Evolutionary conservation across 2,113 vertebrate species (phyloP).

Genomic region (Siniperca knerii): DNA sequence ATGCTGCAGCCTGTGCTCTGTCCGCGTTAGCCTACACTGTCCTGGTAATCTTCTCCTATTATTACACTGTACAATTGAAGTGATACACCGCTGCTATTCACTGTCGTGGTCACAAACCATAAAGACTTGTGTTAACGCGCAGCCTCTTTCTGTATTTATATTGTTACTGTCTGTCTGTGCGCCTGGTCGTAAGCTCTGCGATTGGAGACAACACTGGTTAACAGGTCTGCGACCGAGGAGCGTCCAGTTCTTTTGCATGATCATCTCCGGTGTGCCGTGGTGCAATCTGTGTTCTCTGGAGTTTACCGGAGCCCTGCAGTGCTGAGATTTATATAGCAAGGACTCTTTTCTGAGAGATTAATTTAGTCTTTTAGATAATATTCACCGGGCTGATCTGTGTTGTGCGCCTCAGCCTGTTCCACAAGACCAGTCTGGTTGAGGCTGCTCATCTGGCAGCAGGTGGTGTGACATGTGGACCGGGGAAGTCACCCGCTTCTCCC

Average conservation of each 20-base stretch:
- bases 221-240: slow-evolving; percentile 62
- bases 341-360: not conserved
- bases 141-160: slow-evolving; percentile 44
- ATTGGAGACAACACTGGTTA: slow-evolving; percentile 45
- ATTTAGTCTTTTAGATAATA: not conserved
- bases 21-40: slow-evolving; percentile 35
- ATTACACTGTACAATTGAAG: slow-evolving; percentile 12
- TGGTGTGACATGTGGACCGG: slow-evolving; percentile 60
- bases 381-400: not conserved
- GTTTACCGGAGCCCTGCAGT: not conserved
- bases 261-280: slow-evolving; percentile 8
- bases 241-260: slow-evolving; percentile 25
- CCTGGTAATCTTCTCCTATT: slow-evolving; percentile 22
- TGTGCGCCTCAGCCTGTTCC: slow-evolving; percentile 39
- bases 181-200: slow-evolving; percentile 18
- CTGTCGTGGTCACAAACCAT: slow-evolving; percentile 14
- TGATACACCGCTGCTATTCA: not conserved
- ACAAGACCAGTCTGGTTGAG: slow-evolving; percentile 5
- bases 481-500: slow-evolving; percentile 25
- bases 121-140: slow-evolving; percentile 46
- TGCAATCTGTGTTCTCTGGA: slow-evolving; percentile 23
- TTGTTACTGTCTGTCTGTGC: slow-evolving; percentile 9
- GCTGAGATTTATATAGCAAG: not conserved
- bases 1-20: slow-evolving; percentile 37
- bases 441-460: slow-evolving; percentile 62